phyloP scores from a whole-genome alignment of 2,888 invertebrate genomes.

The Pseudoips prasinana region DNA sequence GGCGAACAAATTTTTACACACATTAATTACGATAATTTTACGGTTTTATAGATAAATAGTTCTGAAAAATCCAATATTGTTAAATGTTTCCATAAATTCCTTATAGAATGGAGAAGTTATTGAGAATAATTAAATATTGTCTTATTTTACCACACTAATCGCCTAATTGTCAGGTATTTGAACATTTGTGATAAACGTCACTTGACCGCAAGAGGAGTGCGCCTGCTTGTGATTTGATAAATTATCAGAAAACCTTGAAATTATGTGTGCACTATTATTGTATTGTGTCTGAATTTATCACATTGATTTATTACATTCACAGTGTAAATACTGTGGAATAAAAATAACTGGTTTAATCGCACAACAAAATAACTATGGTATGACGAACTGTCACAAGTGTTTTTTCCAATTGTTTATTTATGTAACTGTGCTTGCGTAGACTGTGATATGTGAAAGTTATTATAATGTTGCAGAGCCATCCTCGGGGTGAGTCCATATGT shows the following conservation, averaged over 20 bases:
- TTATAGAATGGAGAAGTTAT: too few relatives aligned
- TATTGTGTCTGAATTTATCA: slow-evolving; percentile 34
- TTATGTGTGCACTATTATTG: slow-evolving; percentile 42
- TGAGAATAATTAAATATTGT: too few relatives aligned
- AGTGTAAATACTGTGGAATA: background rate
- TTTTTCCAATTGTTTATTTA: slow-evolving; percentile 67
- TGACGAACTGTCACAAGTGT: slow-evolving; percentile 34
- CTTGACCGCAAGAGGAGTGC: slow-evolving; percentile 36
- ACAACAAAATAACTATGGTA: slow-evolving; percentile 42
- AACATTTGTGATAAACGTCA: slow-evolving; percentile 32
- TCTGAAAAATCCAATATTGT: too few relatives aligned
- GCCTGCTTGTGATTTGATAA: slow-evolving; percentile 37
- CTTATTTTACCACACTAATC: too few relatives aligned
- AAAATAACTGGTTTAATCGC: slow-evolving; percentile 4
- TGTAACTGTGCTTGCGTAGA: slow-evolving; percentile 55
- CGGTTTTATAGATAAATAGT: too few relatives aligned
- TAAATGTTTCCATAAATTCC: too few relatives aligned
- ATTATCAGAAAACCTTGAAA: slow-evolving; percentile 50
- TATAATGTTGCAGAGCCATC: slow-evolving; percentile 60
- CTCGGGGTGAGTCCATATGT: slow-evolving; percentile 56
- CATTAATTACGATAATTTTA: too few relatives aligned
- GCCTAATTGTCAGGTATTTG: slow-evolving; percentile 12
- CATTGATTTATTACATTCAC: slow-evolving; percentile 13
- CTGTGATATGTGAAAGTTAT: slow-evolving; percentile 52
- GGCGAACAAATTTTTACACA: too few relatives aligned